Conservation (phyloP, 2,113 vertebrate species). For the Atherinomorus stipes region DNA sequence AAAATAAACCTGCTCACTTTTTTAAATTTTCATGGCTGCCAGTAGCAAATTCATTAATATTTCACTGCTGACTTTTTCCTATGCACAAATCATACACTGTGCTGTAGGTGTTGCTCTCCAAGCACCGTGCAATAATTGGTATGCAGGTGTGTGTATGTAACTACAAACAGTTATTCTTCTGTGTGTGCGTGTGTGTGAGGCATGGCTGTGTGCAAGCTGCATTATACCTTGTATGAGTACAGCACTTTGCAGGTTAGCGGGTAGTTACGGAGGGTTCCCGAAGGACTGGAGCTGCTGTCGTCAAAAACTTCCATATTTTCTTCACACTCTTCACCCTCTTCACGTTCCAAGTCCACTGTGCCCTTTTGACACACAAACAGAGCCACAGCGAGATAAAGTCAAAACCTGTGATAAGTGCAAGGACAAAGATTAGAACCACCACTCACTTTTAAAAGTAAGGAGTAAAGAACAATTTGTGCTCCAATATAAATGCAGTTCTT, state of each 20-base stretch:
- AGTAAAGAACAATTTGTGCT: not conserved
- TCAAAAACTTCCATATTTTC: conserved; percentile 98
- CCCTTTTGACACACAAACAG: conserved; percentile 81
- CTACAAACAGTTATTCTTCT: not conserved
- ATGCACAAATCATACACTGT: conserved; percentile 4
- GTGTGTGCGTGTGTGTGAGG: not conserved
- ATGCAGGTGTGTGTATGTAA: conserved; percentile 8
- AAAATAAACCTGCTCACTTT: not conserved
- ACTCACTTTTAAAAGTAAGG: conserved; percentile 14
- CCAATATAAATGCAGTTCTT: not conserved
- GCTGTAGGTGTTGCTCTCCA: not conserved
- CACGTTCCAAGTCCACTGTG: conserved; percentile 90
- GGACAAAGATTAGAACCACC: conserved; percentile 8
- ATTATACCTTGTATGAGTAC: conserved; percentile 94
- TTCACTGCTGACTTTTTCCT: not conserved
- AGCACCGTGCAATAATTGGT: conserved; percentile 5
- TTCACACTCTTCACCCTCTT: conserved; percentile 95
- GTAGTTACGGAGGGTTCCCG: conserved; percentile 97
- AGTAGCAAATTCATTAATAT: not conserved
- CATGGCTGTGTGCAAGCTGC: not conserved
- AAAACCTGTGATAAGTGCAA: conserved; percentile 39
- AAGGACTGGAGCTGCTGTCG: conserved; percentile 97
- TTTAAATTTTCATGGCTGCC: not conserved
- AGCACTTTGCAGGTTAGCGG: conserved; percentile 98
- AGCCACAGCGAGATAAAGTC: conserved; percentile 29